Evolutionary conservation across 2,113 vertebrate species (phyloP).

Genomic region (Clarias batrachus): DNA sequence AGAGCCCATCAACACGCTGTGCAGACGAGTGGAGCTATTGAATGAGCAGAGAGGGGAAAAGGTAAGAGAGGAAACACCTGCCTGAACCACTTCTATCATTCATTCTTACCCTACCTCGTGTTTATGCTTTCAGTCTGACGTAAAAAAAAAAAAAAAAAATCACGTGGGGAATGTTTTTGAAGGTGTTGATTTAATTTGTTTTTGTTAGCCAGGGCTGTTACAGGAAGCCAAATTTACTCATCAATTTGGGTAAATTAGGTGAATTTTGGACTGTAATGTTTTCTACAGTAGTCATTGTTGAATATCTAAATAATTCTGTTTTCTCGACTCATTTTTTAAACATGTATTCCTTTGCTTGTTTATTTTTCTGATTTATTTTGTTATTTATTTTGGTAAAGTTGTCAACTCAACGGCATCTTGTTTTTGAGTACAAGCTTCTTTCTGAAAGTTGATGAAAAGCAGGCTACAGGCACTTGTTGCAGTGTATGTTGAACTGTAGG

Average conservation of each 20-base stretch:
- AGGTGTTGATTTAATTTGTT: neutral
- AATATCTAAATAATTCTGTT: neutral
- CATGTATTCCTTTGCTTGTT: neutral
- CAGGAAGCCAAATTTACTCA: neutral
- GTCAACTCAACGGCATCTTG: neutral
- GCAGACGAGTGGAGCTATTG: conserved; percentile 83
- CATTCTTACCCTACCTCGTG: neutral
- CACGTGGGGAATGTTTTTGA: neutral
- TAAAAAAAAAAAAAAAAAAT: too few species aligned
- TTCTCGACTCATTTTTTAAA: neutral
- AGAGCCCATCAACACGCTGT: conserved; percentile 82
- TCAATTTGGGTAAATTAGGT: neutral
- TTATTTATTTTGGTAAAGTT: neutral
- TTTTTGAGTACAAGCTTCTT: neutral
- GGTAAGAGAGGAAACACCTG: conserved; percentile 72
- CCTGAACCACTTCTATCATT: neutral
- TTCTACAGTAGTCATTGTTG: neutral
- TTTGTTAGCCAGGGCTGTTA: neutral
- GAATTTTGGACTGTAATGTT: neutral
- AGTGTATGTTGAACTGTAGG: neutral
- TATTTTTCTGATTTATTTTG: neutral
- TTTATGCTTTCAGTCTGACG: neutral
- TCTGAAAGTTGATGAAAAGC: neutral
- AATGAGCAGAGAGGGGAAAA: conserved; percentile 93
- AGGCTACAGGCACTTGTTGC: neutral